Evolutionary conservation across 1,140 invertebrate genomes (phyloP).

Genomic region (Leptopilina boulardi): DNA sequence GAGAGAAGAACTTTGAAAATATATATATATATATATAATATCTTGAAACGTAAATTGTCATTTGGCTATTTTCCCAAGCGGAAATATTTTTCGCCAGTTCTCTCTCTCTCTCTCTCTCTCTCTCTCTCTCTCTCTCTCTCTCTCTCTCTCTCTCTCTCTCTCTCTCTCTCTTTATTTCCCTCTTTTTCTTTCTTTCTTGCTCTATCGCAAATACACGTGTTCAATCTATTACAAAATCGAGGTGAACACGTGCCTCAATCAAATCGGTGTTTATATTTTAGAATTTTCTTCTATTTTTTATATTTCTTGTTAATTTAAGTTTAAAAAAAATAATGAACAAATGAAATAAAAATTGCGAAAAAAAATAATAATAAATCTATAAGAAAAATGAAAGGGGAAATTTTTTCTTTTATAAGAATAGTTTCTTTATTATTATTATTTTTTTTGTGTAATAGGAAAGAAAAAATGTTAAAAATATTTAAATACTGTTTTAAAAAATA

Average conservation of each 20-base stretch:
- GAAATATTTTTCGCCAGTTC: conserved; percentile 33
- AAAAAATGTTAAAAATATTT: too few relatives aligned
- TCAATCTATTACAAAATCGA: not conserved
- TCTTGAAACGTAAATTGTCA: not conserved
- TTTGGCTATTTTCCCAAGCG: conserved; percentile 45
- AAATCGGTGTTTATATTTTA: not conserved
- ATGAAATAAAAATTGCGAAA: not conserved
- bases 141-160: not conserved
- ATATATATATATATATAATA: not conserved
- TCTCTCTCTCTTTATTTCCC: too few relatives aligned
- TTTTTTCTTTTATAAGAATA: too few relatives aligned
- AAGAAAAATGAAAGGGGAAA: too few relatives aligned
- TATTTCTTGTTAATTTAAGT: too few relatives aligned
- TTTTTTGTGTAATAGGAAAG: too few relatives aligned
- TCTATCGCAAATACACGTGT: conserved; percentile 15
- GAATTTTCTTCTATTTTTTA: not conserved
- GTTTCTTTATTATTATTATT: too few relatives aligned
- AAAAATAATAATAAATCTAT: too few relatives aligned
- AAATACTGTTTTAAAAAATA: too few relatives aligned
- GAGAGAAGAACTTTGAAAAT: not conserved
- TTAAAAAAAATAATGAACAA: not conserved
- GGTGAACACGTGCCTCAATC: not conserved
- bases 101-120: too few relatives aligned
- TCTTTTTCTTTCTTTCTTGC: not conserved
- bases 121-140: not conserved